Base-by-base conservation (phyloP, 2,797 vertebrate species). In the Dendrocincla tyrannina region DNA sequence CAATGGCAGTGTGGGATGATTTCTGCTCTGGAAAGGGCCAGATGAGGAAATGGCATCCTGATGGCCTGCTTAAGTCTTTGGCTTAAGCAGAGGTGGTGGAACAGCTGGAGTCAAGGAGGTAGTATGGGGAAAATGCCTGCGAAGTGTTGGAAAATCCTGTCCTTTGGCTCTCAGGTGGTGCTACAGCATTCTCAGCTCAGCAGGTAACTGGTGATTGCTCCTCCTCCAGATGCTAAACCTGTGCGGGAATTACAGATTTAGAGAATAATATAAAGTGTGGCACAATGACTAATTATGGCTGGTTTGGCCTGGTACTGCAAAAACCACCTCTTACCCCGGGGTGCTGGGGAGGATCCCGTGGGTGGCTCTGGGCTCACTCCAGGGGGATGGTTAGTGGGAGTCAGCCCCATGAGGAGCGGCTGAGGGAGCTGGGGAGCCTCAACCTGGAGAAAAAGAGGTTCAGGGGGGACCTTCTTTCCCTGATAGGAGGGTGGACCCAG, bases 271-370 rank as follows among this genome's bases (percentile, higher is more conserved):
- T 22, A 0, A 58, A 46, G 17, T 25, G 50, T 18, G 15, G 20
- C 44, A 33, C 50, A 46, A 13, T 52, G 50, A 23, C 66, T 41
- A 10, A 41, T 39, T 52, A 27, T 10, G 58, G 17, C 9, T 41
- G 5, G 14, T 32, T 66, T 41, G 39, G 44, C 30, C 10, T 41
- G 37, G 16, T 22, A 13, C 9, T 32, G 33, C 25, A 41, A 39
- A 64, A 58, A 1, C 7, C 30, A 27, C 9, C 37, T 2, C 0
- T 56, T 33, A 5, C 25, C 64, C 16, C 7, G 0, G 16, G 39
- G 33, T 39, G 60, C 46, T 53, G 62, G 17, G 23, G 55, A 33
- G 37, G 32, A 28, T 42, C 35, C 25, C 25, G 13, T 13, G 18
- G 35, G 25, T 13, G 18, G 41, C 35, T 50, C 63, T n/a, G 63